Conservation (phyloP, 2,888 invertebrate species). For the Mimachlamys varia region DNA sequence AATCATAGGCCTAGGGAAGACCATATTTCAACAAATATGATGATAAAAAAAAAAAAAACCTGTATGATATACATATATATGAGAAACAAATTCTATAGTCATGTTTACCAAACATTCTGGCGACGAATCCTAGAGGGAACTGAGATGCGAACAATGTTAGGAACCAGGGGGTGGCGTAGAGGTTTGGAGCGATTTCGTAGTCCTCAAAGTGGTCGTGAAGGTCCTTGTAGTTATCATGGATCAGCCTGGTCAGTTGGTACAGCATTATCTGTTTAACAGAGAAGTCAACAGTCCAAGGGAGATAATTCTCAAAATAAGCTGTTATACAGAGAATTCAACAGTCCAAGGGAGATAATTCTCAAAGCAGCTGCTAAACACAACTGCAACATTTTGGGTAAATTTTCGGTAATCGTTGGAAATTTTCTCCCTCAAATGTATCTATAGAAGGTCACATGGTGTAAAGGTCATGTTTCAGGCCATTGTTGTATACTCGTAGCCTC, state of each 20-base stretch:
- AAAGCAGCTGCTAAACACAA: too few relatives aligned
- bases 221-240: constrained; percentile 90
- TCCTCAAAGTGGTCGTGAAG: constrained; percentile 91
- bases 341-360: neutral
- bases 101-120: constrained; percentile 92
- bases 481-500: too few relatives aligned
- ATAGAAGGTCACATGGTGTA: too few relatives aligned
- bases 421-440: too few relatives aligned
- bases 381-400: too few relatives aligned
- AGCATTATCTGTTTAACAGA: constrained; percentile 85
- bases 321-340: too few relatives aligned
- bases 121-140: constrained; percentile 97
- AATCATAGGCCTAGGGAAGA: too few relatives aligned
- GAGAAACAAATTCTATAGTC: neutral
- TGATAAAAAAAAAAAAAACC: too few relatives aligned
- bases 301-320: neutral
- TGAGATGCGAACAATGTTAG: constrained; percentile 97
- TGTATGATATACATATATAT: too few relatives aligned
- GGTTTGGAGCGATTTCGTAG: constrained; percentile 95
- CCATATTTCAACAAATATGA: too few relatives aligned
- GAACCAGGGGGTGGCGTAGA: constrained; percentile 98
- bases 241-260: constrained; percentile 95
- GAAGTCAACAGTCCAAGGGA: neutral
- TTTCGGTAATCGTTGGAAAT: too few relatives aligned
- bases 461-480: too few relatives aligned